A percentile compares a stretch with the other conserved stretches of the same genome.
Evolutionary conservation across 2,113 vertebrate genomes (phyloP).

Genomic region (Casuarius casuarius): DNA sequence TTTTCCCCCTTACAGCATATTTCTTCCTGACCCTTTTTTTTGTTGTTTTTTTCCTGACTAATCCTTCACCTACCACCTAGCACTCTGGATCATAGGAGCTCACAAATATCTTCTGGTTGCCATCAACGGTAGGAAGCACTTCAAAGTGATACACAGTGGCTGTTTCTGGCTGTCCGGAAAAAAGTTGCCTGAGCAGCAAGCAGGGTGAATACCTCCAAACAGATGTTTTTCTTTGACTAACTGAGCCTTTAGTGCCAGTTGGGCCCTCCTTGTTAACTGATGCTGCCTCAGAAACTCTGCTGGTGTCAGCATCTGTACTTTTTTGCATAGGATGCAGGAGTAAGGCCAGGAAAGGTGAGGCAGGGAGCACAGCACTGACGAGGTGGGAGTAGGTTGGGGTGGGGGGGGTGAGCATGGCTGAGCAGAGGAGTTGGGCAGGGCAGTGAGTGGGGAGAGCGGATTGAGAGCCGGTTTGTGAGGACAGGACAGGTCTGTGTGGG

Average conservation of each 20-base stretch:
- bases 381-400: background rate
- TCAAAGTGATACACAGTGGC: background rate
- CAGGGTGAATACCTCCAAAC: background rate
- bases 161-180: background rate
- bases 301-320: background rate
- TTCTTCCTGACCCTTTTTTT: background rate
- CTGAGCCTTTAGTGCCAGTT: background rate
- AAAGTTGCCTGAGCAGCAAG: background rate
- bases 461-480: background rate
- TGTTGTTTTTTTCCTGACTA: background rate
- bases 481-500: background rate
- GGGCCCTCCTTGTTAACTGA: background rate
- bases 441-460: too few relatives aligned
- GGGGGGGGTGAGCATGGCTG: background rate
- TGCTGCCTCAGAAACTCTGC: background rate
- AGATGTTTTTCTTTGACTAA: background rate
- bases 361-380: background rate
- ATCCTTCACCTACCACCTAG: background rate
- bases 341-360: background rate
- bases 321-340: background rate
- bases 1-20: background rate
- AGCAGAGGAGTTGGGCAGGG: background rate
- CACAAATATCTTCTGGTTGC: background rate
- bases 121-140: background rate
- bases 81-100: background rate